Evolutionary conservation across 92 coral and sea anemone species (phyloP).

Genomic region (Anthopleura xanthogrammica): DNA sequence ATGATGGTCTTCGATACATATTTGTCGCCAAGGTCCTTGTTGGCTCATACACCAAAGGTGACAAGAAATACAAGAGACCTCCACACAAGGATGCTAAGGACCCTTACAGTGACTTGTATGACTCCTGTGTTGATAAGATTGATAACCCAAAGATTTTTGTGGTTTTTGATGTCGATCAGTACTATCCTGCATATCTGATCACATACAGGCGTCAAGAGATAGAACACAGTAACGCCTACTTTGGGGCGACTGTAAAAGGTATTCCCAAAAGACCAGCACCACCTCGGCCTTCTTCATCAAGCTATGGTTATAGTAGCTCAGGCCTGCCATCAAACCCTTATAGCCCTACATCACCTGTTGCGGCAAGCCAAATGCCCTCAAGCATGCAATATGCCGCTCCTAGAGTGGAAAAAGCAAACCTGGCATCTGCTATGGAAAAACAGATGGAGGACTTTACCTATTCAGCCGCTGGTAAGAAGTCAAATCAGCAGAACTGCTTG

Average conservation of each 20-base stretch:
- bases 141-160: constrained; percentile 69
- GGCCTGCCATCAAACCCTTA: not conserved
- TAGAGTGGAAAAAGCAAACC: not conserved
- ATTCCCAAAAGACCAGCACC: not conserved
- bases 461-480: not conserved
- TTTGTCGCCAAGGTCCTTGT: constrained; percentile 76
- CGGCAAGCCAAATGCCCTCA: not conserved
- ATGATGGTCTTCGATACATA: constrained; percentile 57
- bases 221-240: not conserved
- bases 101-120: constrained; percentile 44
- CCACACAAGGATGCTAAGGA: constrained; percentile 34
- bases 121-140: constrained; percentile 78
- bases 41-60: constrained; percentile 75
- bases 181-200: constrained; percentile 70
- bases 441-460: not conserved
- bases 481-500: not conserved
- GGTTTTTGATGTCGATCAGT: constrained; percentile 70
- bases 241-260: not conserved
- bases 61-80: constrained; percentile 49
- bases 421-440: not conserved
- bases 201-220: constrained; percentile 28
- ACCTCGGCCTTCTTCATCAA: not conserved
- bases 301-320: not conserved
- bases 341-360: not conserved
- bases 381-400: not conserved